A percentile compares a stretch with the other conserved stretches of the same genome.
Evolutionary conservation across 2,888 invertebrate genomes (phyloP).

Genomic region (Scrobipalpa atriplicella): DNA sequence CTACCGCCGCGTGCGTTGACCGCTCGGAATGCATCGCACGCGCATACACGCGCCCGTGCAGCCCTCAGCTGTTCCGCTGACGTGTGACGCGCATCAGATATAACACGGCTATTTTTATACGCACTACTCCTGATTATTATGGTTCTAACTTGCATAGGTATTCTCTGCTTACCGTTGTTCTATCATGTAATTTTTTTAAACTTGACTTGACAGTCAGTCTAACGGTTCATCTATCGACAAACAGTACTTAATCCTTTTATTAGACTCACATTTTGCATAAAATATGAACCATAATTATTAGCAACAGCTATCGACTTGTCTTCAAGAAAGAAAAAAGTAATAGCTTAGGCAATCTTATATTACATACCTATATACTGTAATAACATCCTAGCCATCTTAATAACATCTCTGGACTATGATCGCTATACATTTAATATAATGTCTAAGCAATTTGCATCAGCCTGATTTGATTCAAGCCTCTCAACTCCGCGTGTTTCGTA

Average conservation of each 20-base stretch:
- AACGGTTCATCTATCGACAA: too few species aligned
- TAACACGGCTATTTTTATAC: neutral
- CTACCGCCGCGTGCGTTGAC: slow-evolving; percentile 60
- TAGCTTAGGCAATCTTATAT: neutral
- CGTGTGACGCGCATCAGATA: too few species aligned
- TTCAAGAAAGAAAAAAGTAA: neutral
- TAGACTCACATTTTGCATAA: too few species aligned
- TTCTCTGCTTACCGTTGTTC: too few species aligned
- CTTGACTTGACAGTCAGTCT: neutral
- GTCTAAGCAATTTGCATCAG: slow-evolving; percentile 6
- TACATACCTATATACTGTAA: neutral
- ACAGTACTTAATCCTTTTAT: too few species aligned
- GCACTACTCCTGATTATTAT: neutral
- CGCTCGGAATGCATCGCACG: slow-evolving; percentile 65
- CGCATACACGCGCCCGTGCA: slow-evolving; percentile 41
- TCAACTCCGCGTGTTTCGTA: neutral
- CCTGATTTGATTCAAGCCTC: slow-evolving; percentile 3
- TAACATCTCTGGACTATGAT: neutral
- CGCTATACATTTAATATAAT: slow-evolving; percentile 6
- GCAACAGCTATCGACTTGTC: neutral
- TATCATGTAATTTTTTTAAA: neutral
- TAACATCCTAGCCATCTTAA: slow-evolving; percentile 9
- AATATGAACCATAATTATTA: too few species aligned
- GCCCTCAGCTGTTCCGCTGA: slow-evolving; percentile 55
- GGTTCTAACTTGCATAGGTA: neutral